These are phyloP conservation scores for Brienomyrus longianalis DNA, from an alignment of 2,113 vertebrate genomes.

Conservation along the genomic window DNA sequence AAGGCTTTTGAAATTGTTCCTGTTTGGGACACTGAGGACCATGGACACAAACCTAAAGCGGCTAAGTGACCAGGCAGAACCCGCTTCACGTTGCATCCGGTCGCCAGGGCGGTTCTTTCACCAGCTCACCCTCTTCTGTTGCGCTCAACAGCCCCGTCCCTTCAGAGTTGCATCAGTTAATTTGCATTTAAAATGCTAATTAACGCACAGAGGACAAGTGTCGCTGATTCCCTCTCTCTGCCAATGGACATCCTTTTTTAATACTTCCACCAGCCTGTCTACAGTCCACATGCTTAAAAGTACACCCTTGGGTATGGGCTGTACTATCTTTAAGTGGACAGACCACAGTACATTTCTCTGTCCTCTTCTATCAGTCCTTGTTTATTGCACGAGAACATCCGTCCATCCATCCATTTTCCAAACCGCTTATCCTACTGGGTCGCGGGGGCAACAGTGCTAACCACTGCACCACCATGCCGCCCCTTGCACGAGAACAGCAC, in stretches of 20 bases:
- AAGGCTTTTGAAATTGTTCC: not conserved
- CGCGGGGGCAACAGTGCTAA: too few relatives aligned
- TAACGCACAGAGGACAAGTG: constrained; percentile 45
- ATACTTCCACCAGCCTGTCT: constrained; percentile 16
- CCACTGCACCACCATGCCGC: too few relatives aligned
- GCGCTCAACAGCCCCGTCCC: constrained; percentile 53
- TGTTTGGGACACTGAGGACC: not conserved
- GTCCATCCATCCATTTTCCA: too few relatives aligned
- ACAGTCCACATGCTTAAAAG: constrained; percentile 4
- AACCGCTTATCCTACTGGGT: too few relatives aligned
- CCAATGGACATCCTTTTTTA: not conserved
- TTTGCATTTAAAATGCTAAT: constrained; percentile 65
- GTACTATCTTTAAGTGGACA: constrained; percentile 40
- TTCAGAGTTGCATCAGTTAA: constrained; percentile 59
- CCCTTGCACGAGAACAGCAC: not conserved
- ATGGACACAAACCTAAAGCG: constrained; percentile 41
- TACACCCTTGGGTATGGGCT: not conserved
- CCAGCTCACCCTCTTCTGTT: constrained; percentile 26
- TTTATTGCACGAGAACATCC: not conserved
- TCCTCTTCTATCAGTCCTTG: constrained; percentile 21
- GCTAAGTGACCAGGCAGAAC: constrained; percentile 52
- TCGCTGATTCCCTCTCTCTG: not conserved
- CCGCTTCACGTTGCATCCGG: constrained; percentile 45
- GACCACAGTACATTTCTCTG: constrained; percentile 31
- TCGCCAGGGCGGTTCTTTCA: not conserved